Base-by-base conservation (phyloP, 1,140 invertebrate species). In the Agrilus planipennis region DNA sequence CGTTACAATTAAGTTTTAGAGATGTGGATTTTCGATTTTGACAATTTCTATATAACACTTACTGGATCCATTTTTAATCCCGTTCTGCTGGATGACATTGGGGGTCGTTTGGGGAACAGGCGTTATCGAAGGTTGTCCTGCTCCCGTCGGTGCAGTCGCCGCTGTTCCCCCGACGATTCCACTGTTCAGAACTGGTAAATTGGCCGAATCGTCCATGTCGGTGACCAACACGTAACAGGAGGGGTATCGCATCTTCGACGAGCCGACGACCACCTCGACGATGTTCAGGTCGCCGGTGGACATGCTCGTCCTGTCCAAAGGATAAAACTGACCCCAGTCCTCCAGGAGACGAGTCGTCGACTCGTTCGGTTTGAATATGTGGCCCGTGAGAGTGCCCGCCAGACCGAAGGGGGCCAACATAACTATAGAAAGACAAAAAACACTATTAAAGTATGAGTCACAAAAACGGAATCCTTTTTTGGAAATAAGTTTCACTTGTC, bases 261-360 rank as follows among this genome's bases (percentile, higher is more conserved):
- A 89, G 60, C 86, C 89, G 67, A 76, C 76, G 23, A 77, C 61
- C 41, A 80, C 77, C 58, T 79, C 72, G 30, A 71, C 65, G 9
- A 52, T 46, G 34, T 25, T 17, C 11, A 23, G 30, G 29, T 49
- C 54, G 36, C 51, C 52, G 27, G 52, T 52, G 4, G 49, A 51
- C 29, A 57, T 68, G 30, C 63, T 66, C 28, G 65, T 64, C 51
- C 76, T 78, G 54, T 75, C 74, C 58, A 87, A 69, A 31, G 91
- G 90, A 68, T 94, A 96, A 62, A 94, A 94, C 54, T 89, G 84
- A 41, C 79, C 73, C 93, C 93, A 97, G 51, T 94, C 89, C 51
- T 93, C 86, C 17, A 95, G 65, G 40, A 94, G 71, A 50, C 86
- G 84, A 46, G 76, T 75, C 39, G 77, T 82, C 55, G 65, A 71